Evolutionary conservation across 2,888 invertebrate species (phyloP), one percentile per base, ranked within the genome.

Genomic region (Stomorhina lunata): DNA sequence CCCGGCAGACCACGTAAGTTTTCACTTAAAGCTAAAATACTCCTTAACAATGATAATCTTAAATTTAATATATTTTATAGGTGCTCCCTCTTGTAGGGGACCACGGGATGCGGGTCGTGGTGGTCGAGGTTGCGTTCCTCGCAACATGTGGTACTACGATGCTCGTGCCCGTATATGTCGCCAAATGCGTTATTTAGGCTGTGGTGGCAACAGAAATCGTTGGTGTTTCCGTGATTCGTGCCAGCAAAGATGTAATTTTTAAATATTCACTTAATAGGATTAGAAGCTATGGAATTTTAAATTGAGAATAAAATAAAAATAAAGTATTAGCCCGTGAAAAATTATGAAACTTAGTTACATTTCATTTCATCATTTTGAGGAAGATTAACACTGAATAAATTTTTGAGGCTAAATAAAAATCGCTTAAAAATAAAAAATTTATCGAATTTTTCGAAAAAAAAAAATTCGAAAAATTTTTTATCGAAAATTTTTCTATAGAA

Each of bases 191-290:
- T 66, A 82, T 37, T 37, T 59, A 12, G 82, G 82, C 20, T 82
- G 82, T 43, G 79, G 75, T 15, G 79, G 82, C 29, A 82, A 82
- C 22, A 27, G 40, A n/a, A 82, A 82, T 76, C 82, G 79, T 20
- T 71, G 32, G 25, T 82, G 82, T 59, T 25, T 66, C 12, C 17
- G 29, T 9, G n/a, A n/a, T 2, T 34, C 10, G 2, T 82, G 82
- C 37, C 6, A n/a, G 6, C 34, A 22, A 34, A 17, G 1, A 12
- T 34, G 37, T 59, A n/a, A n/a, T n/a, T n/a, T n/a, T n/a, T n/a
- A n/a, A n/a, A n/a, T n/a, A n/a, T n/a, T n/a, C n/a, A n/a, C n/a
- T n/a, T n/a, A n/a, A n/a, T n/a, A n/a, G n/a, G n/a, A n/a, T n/a
- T n/a, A n/a, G n/a, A n/a, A n/a, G n/a, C n/a, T n/a, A n/a, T n/a